Evolutionary conservation across 2,888 invertebrate genomes (phyloP), one percentile per base, ranked within the genome.

Genomic region (Smittia sp.): DNA sequence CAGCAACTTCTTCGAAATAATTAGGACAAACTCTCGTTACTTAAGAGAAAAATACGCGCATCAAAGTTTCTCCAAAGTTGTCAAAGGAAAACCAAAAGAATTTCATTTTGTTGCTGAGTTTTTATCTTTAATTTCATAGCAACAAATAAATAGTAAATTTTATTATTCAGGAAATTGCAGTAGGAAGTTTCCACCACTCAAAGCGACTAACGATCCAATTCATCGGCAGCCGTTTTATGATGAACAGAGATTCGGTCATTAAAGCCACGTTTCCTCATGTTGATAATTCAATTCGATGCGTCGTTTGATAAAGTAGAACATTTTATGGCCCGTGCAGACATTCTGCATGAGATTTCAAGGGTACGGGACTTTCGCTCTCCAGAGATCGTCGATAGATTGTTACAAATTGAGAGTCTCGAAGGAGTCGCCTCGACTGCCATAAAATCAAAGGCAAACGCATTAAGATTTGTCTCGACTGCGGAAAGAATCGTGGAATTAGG

Each of bases 251-350:
- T 27, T 32, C 20, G 24, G 46, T 46, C 41, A 41, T 72, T 72
- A 72, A 72, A 62, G 72, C 72, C 72, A 72, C 72, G 54, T 52
- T 52, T 69, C 54, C 54, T 69, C 69, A 46, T 46, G 54, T 41
- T 52, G 69, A 72, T 72, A 70, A 70, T 70, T 52, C 69, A 25
- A 70, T 70, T 70, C 69, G 69, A 54, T 25, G 27, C 69, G 54
- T 68, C 38, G 54, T 18, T 70, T 70, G 72, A 72, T 72, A 54
- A 46, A 46, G 46, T 38, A 67, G 66, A 32, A 46, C 15, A 24
- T 69, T 69, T 69, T 69, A 69, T 69, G 46, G 68, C 46, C 18
- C 52, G 11, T 54, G 25, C 32, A 54, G 52, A 25, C 32, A 22
- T 54, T 54, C 27, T 27, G 18, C 25, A 27, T 54, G 46, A 27